phyloP scores from a whole-genome alignment of 2,797 vertebrate species.

The Helarctos malayanus region DNA sequence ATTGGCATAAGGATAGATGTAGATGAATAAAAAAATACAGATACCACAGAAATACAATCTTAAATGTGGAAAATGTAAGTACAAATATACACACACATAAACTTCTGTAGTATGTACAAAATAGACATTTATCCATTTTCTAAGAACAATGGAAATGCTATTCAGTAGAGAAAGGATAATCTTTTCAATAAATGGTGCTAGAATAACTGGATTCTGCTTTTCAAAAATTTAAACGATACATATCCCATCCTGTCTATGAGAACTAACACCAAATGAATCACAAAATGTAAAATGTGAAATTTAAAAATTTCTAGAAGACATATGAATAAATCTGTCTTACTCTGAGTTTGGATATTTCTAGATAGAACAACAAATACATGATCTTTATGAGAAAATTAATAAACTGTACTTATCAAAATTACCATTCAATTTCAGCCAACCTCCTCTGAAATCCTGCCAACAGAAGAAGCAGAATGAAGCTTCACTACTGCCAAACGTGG shows the following conservation, averaged over 20 bases:
- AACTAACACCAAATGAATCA: not conserved
- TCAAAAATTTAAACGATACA: conserved; percentile 15
- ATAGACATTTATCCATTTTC: not conserved
- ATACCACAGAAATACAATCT: not conserved
- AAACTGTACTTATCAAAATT: not conserved
- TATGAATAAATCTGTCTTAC: not conserved
- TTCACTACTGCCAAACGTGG: not conserved
- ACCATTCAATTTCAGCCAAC: not conserved
- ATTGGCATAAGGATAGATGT: not conserved
- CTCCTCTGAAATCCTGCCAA: not conserved
- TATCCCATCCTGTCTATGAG: not conserved
- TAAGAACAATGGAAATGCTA: not conserved
- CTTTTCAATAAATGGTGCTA: not conserved
- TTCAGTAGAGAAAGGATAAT: not conserved
- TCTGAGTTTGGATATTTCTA: not conserved
- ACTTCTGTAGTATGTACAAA: not conserved
- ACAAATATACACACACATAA: not conserved
- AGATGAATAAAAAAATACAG: not conserved
- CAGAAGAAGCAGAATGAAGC: not conserved
- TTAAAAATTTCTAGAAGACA: not conserved
- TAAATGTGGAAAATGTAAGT: not conserved
- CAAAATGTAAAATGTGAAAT: not conserved
- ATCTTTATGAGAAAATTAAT: not conserved
- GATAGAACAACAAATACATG: not conserved
- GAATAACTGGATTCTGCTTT: not conserved